Evolutionary conservation across 2,113 vertebrate species (phyloP).

Genomic region (Spermophilus dauricus): DNA sequence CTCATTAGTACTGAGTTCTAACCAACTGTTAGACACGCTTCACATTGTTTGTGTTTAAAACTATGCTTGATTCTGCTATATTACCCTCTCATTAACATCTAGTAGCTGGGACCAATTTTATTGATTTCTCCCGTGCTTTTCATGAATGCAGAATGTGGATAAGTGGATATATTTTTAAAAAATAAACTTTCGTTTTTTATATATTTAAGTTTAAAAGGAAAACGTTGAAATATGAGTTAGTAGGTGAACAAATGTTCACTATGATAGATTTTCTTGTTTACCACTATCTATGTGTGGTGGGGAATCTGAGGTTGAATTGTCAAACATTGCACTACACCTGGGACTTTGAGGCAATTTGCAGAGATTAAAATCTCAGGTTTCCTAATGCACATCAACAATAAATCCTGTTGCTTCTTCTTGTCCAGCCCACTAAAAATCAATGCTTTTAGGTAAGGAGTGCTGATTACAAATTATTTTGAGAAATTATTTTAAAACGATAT

Average conservation of each 20-base stretch:
- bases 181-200: constrained; percentile 28
- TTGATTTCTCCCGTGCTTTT: constrained; percentile 44
- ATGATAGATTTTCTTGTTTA: constrained; percentile 60
- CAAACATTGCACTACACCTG: constrained; percentile 43
- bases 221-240: constrained; percentile 38
- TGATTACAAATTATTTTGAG: constrained; percentile 77
- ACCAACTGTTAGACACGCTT: constrained; percentile 1
- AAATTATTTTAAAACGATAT: constrained; percentile 47
- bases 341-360: constrained; percentile 64
- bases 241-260: constrained; percentile 7
- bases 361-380: constrained; percentile 69
- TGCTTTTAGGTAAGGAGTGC: constrained; percentile 46
- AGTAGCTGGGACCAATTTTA: constrained; percentile 61
- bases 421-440: constrained; percentile 61
- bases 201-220: not conserved
- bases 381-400: constrained; percentile 68
- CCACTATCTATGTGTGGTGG: not conserved
- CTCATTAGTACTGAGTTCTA: constrained; percentile 50
- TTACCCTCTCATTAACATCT: constrained; percentile 70
- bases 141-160: constrained; percentile 50
- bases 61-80: constrained; percentile 54
- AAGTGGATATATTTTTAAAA: constrained; percentile 29
- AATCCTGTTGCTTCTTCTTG: constrained; percentile 70
- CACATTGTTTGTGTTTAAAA: constrained; percentile 61
- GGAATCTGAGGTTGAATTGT: not conserved